Base-by-base conservation (phyloP, 1,140 invertebrate species). In the Sminthurides bifidus region DNA sequence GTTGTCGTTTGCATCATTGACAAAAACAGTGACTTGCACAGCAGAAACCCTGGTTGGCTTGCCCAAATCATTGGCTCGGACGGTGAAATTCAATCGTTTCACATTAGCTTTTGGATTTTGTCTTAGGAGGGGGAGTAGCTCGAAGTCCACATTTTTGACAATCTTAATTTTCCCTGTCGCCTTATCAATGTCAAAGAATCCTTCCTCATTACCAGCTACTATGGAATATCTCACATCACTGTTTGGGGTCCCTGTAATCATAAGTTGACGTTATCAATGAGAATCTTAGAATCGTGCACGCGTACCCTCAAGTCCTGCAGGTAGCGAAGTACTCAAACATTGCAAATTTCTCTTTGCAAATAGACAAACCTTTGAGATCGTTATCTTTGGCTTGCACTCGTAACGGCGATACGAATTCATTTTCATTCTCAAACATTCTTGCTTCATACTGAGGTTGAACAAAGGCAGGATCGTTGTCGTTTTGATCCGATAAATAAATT, bases 341-440 rank as follows among this genome's bases (percentile, higher is more conserved):
- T n/a, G n/a, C n/a, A n/a, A n/a, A n/a, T n/a, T n/a, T n/a, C n/a
- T n/a, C n/a, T n/a, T n/a, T n/a, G n/a, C n/a, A n/a, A n/a, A n/a
- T n/a, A n/a, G n/a, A n/a, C n/a, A 66, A 70, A 84, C 85, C 86
- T 74, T 86, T 88, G 23, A 88, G 74, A 75, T 92, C 88, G n/a
- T 80, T 77, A 71, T 91, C 87, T 62, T 81, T 79, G 0, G 88
- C 88, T 73, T 91, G 83, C 33, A 92, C 74, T 24, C 81, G 71
- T 0, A 92, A 66, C 0, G 84, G 80, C 17, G 78, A 79, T 65
- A 87, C 83, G 67, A 93, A 92, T 41, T 83, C 73, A 0, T 71
- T 58, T 66, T 84, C 79, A 67, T 92, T 92, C 69, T 94, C 90
- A 49, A 84, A 66, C 0, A 94, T 66, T 38, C 87, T 78, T 0